Evolutionary conservation across 2,113 vertebrate species (phyloP), one percentile per base, ranked within the genome.

Genomic region (Callopanchax toddi): DNA sequence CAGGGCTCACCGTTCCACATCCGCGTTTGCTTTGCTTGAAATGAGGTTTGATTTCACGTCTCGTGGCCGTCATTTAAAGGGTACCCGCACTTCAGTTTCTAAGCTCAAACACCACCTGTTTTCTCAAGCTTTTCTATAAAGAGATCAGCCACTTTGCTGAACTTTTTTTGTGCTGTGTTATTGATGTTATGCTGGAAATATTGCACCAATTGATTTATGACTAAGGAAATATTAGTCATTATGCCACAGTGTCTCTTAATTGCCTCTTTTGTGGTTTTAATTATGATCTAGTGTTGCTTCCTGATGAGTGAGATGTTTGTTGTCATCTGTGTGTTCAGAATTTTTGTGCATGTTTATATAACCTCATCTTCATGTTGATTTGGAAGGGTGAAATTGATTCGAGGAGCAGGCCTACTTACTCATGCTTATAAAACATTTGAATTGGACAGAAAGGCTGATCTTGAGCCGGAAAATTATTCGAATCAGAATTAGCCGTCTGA

Each of bases 391-490:
- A 80, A 77, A 85, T 89, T 85, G 61, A 86, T 86, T 84, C 69
- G 54, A 82, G 67, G 70, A 60, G 43, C 76, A 83, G 78, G 82
- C 79, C 71, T 81, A 71, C 65, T 67, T 87, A 87, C 88, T 88
- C 85, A 68, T 83, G 67, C 69, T 78, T 83, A 58, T 64, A 85
- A 84, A 89, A 83, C 84, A 82, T 26, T 26, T 26, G 58, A 80
- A 78, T 88, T 82, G 49, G 82, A 86, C 77, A 76, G 84, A 6
- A 78, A 82, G 74, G 81, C 79, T 87, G 85, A 87, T 88, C 74
- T 87, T 62, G 58, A 49, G 76, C 72, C 65, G 67, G 72, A 59
- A 34, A 26, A 26, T 4, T 26, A 26, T 26, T 26, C n/a, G 67
- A 43, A 76, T 71, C 42, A 39, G 79, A 77, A 55, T n/a, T n/a